phyloP scores from a whole-genome alignment of 2,797 vertebrate species.

The Acanthurus lineatus region DNA sequence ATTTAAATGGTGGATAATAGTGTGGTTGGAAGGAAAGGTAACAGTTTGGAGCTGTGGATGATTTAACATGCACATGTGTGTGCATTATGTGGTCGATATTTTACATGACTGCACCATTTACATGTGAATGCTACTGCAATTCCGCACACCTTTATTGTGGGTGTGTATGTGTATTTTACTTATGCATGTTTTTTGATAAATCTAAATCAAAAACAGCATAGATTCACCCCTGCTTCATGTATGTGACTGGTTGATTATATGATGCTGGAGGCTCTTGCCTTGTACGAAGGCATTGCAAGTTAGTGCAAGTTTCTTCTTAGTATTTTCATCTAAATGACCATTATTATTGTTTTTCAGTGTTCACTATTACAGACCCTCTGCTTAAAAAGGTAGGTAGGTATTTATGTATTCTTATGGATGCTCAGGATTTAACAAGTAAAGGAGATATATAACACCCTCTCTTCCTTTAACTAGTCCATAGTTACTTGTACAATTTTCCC shows the following conservation, averaged over 20 bases:
- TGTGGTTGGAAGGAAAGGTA: slow-evolving; percentile 22
- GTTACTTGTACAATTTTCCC: too few relatives aligned
- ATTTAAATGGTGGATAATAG: slow-evolving; percentile 45
- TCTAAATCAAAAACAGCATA: neutral
- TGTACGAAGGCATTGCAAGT: too few relatives aligned
- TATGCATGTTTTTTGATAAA: slow-evolving; percentile 13
- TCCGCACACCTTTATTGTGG: slow-evolving; percentile 6
- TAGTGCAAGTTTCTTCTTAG: too few relatives aligned
- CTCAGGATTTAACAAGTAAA: too few relatives aligned
- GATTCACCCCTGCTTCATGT: neutral
- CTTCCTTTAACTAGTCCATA: too few relatives aligned
- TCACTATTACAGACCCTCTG: too few relatives aligned
- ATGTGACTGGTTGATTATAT: neutral
- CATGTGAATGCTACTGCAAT: slow-evolving; percentile 7
- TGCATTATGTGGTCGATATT: slow-evolving; percentile 3
- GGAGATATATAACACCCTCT: too few relatives aligned
- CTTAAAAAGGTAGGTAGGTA: too few relatives aligned
- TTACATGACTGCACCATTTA: neutral
- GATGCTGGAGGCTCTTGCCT: too few relatives aligned
- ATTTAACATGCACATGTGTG: slow-evolving; percentile 23
- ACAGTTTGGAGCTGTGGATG: slow-evolving; percentile 22
- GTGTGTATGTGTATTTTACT: neutral
- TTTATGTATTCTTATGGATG: too few relatives aligned
- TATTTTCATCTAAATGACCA: too few relatives aligned
- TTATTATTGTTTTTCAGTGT: too few relatives aligned